Percentiles rank a stretch among this genome's conserved stretches.
Conservation (phyloP, 2,888 invertebrate genomes). For the Atethmia centrago region DNA sequence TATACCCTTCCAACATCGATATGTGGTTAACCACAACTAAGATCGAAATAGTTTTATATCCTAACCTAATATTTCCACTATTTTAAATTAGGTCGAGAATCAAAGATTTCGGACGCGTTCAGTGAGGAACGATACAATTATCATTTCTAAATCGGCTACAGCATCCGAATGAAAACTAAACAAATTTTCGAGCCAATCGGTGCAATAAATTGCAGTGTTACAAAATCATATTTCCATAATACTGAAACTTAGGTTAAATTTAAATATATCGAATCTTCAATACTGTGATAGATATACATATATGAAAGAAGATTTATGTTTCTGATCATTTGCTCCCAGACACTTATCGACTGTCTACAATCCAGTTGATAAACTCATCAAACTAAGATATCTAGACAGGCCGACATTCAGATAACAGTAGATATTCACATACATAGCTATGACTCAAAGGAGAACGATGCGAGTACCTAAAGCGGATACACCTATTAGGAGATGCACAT, state of each 20-base stretch:
- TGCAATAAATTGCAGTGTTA: not conserved
- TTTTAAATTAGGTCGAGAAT: not conserved
- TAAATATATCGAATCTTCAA: slow-evolving; percentile 1
- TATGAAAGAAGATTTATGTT: too few species aligned
- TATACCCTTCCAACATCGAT: not conserved
- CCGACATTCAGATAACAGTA: slow-evolving; percentile 28
- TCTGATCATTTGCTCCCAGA: not conserved
- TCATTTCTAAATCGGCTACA: not conserved
- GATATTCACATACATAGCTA: slow-evolving; percentile 9
- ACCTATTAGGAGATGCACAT: slow-evolving; percentile 55
- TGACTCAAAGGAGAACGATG: slow-evolving; percentile 58
- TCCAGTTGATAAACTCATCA: slow-evolving; percentile 30
- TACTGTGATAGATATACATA: not conserved
- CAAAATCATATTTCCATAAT: not conserved
- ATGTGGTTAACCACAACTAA: not conserved
- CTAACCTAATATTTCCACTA: not conserved
- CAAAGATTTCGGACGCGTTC: not conserved
- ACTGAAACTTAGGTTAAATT: not conserved
- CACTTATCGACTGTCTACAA: slow-evolving; percentile 14
- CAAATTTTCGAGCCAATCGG: not conserved
- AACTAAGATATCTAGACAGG: slow-evolving; percentile 36
- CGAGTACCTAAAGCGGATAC: slow-evolving; percentile 50
- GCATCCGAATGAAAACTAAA: not conserved
- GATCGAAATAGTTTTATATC: not conserved
- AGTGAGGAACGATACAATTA: not conserved